A percentile compares a stretch with the other conserved stretches of the same genome.
These are phyloP conservation scores for Ptilonorhynchus violaceus DNA, from an alignment of 2,113 vertebrate species.

Conservation along the genomic window DNA sequence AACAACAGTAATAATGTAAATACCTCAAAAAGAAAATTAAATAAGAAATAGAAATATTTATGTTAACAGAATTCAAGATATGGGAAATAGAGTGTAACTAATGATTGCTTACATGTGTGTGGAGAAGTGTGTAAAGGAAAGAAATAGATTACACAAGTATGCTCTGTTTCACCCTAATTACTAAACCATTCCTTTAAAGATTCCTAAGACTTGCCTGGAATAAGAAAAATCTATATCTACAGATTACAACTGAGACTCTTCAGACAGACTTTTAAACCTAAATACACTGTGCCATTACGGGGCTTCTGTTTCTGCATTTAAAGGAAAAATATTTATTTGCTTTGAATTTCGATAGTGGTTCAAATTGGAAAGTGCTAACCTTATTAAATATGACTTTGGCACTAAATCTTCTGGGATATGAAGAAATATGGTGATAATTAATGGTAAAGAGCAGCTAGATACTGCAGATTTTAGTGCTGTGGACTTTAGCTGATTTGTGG, in stretches of 20 bases:
- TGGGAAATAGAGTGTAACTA: background rate
- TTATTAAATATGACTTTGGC: background rate
- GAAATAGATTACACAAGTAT: background rate
- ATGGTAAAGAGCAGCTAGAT: background rate
- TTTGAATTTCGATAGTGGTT: background rate
- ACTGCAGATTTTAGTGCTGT: background rate
- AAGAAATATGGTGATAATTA: background rate
- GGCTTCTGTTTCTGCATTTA: background rate
- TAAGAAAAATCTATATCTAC: background rate
- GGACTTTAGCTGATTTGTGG: background rate
- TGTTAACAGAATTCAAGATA: background rate
- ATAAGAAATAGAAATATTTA: background rate
- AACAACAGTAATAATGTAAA: background rate
- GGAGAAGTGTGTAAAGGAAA: background rate
- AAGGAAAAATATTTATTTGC: background rate
- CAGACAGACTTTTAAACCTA: background rate
- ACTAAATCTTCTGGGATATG: background rate
- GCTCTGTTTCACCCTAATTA: background rate
- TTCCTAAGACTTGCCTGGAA: background rate
- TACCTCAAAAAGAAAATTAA: background rate
- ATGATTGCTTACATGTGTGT: background rate
- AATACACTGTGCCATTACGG: background rate
- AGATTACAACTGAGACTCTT: background rate
- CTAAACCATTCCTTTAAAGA: background rate
- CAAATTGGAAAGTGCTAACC: background rate